A percentile compares a stretch with the other conserved stretches of the same genome.
Conservation (phyloP, 2,797 vertebrate species). For the Spondyliosoma cantharus region DNA sequence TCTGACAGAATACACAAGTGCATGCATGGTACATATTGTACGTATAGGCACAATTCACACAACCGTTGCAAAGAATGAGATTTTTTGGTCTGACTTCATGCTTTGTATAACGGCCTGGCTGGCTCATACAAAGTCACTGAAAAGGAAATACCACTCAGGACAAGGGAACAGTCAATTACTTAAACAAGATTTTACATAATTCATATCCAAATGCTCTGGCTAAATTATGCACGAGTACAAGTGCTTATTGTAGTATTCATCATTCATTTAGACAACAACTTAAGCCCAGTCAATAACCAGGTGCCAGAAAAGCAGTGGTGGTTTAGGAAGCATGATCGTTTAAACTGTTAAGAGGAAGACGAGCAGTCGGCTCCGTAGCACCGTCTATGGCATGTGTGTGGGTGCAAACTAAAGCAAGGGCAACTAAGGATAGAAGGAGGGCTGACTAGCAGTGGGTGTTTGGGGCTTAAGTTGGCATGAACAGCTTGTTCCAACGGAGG, state of each 20-base stretch:
- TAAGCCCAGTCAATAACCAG: conserved; percentile 8
- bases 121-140: background rate
- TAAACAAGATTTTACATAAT: conserved; percentile 20
- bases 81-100: background rate
- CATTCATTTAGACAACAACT: conserved; percentile 11
- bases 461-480: background rate
- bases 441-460: background rate
- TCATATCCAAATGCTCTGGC: conserved; percentile 17
- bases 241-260: conserved; percentile 28
- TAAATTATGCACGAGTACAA: conserved; percentile 23
- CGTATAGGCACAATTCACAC: background rate
- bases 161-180: conserved; percentile 7
- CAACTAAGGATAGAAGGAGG: background rate
- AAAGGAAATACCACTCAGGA: background rate
- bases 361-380: background rate
- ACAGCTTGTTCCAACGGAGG: background rate
- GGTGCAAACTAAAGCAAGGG: background rate
- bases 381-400: background rate
- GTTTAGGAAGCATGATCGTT: background rate
- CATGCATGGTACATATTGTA: background rate
- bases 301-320: background rate
- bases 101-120: background rate
- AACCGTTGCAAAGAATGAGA: background rate
- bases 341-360: background rate
- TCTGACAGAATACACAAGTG: background rate